A percentile compares a stretch with the other conserved stretches of the same genome.
phyloP scores from a whole-genome alignment of 2,797 vertebrate species.

The Melanotaenia nigrans region DNA sequence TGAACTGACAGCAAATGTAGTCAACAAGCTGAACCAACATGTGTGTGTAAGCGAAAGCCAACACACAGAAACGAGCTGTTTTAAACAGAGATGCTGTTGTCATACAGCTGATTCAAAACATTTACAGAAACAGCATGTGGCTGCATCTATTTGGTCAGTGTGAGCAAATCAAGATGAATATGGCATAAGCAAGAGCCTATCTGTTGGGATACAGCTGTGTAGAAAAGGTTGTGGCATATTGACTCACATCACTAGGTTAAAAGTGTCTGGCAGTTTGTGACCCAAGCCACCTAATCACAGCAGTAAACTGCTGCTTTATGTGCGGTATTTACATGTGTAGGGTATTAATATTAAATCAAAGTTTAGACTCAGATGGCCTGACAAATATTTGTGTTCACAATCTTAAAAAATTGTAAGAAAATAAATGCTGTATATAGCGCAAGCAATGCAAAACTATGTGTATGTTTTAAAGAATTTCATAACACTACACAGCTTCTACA shows the following conservation, averaged over 20 bases:
- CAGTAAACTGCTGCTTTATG: background rate
- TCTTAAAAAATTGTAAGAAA: background rate
- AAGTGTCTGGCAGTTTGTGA: background rate
- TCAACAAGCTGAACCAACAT: background rate
- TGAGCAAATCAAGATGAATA: background rate
- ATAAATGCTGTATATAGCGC: background rate
- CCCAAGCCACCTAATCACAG: background rate
- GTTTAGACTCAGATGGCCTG: background rate
- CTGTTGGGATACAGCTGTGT: too few relatives aligned
- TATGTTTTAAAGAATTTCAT: background rate
- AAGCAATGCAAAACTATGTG: background rate
- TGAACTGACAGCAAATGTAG: background rate
- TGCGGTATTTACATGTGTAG: too few relatives aligned
- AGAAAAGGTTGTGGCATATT: background rate
- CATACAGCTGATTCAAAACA: constrained; percentile 6
- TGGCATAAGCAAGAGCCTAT: background rate
- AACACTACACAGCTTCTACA: background rate
- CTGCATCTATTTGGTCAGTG: background rate
- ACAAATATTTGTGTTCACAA: background rate
- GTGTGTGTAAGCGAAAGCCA: background rate
- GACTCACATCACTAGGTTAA: background rate
- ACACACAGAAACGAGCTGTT: background rate
- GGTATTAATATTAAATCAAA: background rate
- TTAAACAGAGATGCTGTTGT: background rate
- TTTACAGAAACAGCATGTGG: too few relatives aligned